Evolutionary conservation across 2,113 vertebrate species (phyloP).

Genomic region (Caranx ignobilis): DNA sequence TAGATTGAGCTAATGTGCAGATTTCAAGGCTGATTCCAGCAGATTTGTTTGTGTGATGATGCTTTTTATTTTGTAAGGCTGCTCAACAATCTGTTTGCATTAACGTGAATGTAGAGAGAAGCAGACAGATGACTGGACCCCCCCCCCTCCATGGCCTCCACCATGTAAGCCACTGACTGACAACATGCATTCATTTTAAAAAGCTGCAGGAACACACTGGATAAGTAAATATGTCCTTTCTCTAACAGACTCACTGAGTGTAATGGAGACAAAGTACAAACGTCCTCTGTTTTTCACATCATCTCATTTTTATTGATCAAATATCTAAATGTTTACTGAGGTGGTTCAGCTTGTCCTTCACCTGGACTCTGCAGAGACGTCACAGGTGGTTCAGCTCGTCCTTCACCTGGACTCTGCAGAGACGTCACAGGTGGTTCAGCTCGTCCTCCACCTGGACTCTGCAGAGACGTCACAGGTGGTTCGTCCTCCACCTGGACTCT

Average conservation of each 20-base stretch:
- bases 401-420: no score
- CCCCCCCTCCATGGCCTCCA: background rate
- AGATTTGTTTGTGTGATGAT: background rate
- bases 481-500: no score
- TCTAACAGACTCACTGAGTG: no score
- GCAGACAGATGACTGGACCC: background rate
- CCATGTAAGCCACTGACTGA: no score
- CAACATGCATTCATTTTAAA: background rate
- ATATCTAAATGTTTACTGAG: background rate
- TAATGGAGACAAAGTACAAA: background rate
- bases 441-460: no score
- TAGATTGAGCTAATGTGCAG: slow-evolving; percentile 2
- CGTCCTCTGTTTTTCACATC: background rate
- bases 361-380: background rate
- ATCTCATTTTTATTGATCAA: background rate
- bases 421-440: no score
- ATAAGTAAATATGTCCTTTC: background rate
- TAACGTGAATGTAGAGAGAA: background rate
- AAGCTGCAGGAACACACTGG: background rate
- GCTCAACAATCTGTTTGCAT: background rate
- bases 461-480: no score
- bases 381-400: no score
- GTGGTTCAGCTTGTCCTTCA: background rate
- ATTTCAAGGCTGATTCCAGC: slow-evolving; percentile 16
- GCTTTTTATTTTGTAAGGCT: slow-evolving; percentile 10